Evolutionary conservation across 1,140 invertebrate genomes (phyloP), one percentile per base, ranked within the genome.

Genomic region (Lordiphosa stackelbergi): DNA sequence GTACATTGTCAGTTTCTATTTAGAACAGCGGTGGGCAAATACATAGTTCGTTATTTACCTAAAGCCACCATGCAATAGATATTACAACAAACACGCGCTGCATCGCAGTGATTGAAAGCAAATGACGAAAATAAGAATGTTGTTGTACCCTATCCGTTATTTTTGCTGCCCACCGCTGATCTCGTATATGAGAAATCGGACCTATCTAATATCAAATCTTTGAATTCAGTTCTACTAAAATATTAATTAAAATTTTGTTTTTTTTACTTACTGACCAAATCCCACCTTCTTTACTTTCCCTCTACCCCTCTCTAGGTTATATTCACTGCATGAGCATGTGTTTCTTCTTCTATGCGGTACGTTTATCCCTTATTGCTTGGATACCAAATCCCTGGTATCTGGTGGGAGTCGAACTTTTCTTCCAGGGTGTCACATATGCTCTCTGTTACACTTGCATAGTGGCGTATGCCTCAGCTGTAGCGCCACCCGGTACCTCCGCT

Each of bases 391-490:
- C 94, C 0, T 94, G 93, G 93, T 94, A 92, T 89, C 88, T 94
- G 0, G 87, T 95, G 0, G 90, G 91, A 1, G 90, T 94, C 6
- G 94, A 94, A 87, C 89, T 92, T 4, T 88, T 93, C 57, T 91
- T 95, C 88, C 93, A 95, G 85, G 94, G 94, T 0, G 93, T 93
- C 0, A 93, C 93, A 4, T 95, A 94, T 85, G 94, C 94, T 0
- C 85, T 95, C 0, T 93, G 92, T 61, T 95, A 95, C 66, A 92
- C 93, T 0, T 93, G 92, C 1, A 94, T 95, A 31, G 94, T 95
- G 4, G 91, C 91, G 0, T 95, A 95, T 73, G 94, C 94, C 1
- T 93, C 93, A 31, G 91, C 90, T 4, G 89, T 95, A 12, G 90
- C 93, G 0, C 94, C 94, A 1, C 90, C 92, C 0, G 94, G 94